Percentiles rank a stretch among this genome's conserved stretches.
Evolutionary conservation across 2,888 invertebrate species (phyloP).

Genomic region (Phaedon cochleariae): DNA sequence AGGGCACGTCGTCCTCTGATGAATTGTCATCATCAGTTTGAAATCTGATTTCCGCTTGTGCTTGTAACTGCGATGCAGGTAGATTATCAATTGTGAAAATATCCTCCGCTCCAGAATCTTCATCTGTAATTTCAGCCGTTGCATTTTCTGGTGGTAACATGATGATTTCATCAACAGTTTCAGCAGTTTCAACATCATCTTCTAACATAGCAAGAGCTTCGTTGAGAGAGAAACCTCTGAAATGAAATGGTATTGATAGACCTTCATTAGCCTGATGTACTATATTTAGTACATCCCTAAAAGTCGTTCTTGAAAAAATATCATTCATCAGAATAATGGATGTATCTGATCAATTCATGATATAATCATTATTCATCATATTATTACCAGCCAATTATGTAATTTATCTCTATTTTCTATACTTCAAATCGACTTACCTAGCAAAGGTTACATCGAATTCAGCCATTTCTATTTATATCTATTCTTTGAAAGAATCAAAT

Average conservation of each 20-base stretch:
- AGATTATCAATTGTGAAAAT: constrained; percentile 4
- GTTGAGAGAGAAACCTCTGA: not conserved
- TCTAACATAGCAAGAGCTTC: constrained; percentile 8
- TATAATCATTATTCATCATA: no score
- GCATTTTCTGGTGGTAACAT: not conserved
- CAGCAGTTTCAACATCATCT: not conserved
- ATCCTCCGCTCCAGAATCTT: not conserved
- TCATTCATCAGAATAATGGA: no score
- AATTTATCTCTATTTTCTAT: no score
- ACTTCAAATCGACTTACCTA: no score
- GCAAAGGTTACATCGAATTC: no score
- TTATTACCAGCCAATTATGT: no score
- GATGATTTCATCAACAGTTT: not conserved
- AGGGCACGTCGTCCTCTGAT: constrained; percentile 9
- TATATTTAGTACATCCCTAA: not conserved
- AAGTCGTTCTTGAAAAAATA: no score
- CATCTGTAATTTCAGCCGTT: not conserved
- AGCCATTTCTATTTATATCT: no score
- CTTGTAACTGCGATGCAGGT: constrained; percentile 1
- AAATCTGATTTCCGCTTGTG: not conserved
- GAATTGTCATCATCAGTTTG: not conserved
- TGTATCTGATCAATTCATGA: no score
- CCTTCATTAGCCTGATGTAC: not conserved
- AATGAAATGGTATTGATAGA: not conserved
- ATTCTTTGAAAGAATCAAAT: no score